Percentiles rank a stretch among this genome's conserved stretches.
These are phyloP conservation scores for Bombus haemorrhoidalis DNA, from an alignment of 1,140 invertebrate genomes.

Conservation along the genomic window DNA sequence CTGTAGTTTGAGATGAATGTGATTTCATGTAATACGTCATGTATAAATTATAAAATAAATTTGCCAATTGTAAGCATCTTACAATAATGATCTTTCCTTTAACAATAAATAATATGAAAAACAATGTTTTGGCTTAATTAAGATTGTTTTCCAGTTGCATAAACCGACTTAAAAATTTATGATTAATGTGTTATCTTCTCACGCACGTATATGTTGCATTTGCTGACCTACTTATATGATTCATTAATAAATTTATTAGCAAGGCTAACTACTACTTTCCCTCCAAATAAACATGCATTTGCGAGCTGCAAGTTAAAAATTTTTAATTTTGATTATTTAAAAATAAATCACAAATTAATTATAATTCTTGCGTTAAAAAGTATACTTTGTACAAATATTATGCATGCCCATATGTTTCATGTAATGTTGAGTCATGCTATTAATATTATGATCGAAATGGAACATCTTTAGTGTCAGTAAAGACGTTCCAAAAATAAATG, in stretches of 20 bases:
- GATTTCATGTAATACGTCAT: slow-evolving; percentile 77
- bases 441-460: not conserved
- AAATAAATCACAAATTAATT: not conserved
- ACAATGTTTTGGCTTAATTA: not conserved
- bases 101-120: not conserved
- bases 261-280: slow-evolving; percentile 27
- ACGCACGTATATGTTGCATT: not conserved
- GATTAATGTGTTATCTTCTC: slow-evolving; percentile 6
- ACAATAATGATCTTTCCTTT: slow-evolving; percentile 30
- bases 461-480: not conserved
- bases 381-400: not conserved
- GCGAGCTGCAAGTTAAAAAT: not conserved
- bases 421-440: not conserved
- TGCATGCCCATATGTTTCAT: not conserved
- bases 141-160: not conserved
- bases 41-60: slow-evolving; percentile 81
- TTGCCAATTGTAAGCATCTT: slow-evolving; percentile 73
- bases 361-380: not conserved
- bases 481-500: slow-evolving; percentile 34
- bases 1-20: slow-evolving; percentile 74
- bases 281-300: not conserved
- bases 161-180: not conserved
- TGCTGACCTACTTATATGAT: slow-evolving; percentile 30
- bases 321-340: not conserved
- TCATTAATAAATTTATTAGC: slow-evolving; percentile 47